Evolutionary conservation across 2,113 vertebrate species (phyloP).

Genomic region (Zosterops hypoxanthus): DNA sequence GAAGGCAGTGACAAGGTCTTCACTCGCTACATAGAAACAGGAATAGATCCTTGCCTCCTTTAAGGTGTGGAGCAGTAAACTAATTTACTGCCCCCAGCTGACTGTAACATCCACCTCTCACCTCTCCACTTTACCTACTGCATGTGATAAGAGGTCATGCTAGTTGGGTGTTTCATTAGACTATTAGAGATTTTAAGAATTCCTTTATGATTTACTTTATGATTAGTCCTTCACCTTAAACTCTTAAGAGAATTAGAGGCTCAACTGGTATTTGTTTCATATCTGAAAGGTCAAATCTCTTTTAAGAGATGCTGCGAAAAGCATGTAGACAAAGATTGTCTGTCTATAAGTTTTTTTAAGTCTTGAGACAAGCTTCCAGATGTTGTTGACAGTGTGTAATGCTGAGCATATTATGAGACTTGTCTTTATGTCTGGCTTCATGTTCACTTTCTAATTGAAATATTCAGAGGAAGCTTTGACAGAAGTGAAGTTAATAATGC

Average conservation of each 20-base stretch:
- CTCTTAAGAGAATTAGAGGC: not conserved
- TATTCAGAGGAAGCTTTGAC: not conserved
- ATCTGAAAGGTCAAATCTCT: not conserved
- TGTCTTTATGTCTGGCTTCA: not conserved
- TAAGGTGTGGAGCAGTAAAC: not conserved
- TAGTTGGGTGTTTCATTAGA: not conserved
- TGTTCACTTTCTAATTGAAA: not conserved
- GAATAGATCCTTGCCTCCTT: not conserved
- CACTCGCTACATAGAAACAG: not conserved
- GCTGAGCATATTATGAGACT: not conserved
- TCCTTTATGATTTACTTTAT: not conserved
- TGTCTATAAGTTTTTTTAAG: not conserved
- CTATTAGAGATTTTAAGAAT: not conserved
- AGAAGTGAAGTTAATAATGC: not conserved
- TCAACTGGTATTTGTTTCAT: not conserved
- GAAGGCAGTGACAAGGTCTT: not conserved
- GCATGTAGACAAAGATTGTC: not conserved
- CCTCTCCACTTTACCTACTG: not conserved
- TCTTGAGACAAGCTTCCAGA: not conserved
- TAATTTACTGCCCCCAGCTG: not conserved
- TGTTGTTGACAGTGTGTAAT: not conserved
- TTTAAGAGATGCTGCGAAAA: not conserved
- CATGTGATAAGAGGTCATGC: not conserved
- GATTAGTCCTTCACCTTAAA: not conserved
- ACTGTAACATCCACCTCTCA: not conserved